These are phyloP conservation scores for Dryas iulia DNA, from an alignment of 1,140 invertebrate genomes.

Conservation along the genomic window DNA sequence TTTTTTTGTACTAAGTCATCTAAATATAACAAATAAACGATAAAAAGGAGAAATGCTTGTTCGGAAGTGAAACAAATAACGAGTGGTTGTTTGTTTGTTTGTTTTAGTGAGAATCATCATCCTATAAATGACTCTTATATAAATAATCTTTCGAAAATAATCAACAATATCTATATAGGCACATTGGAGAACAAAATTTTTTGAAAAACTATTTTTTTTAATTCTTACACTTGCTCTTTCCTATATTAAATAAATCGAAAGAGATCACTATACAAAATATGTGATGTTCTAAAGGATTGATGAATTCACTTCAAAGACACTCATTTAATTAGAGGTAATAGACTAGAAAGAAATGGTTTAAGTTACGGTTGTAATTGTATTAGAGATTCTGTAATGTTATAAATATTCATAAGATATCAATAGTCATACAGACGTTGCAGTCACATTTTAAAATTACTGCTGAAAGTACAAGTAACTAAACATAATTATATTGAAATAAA, in stretches of 20 bases:
- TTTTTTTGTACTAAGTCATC: constrained; percentile 70
- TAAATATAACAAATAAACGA: constrained; percentile 51
- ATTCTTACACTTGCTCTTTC: background rate
- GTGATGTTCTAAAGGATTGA: constrained; percentile 3
- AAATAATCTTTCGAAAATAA: constrained; percentile 61
- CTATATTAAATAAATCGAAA: background rate
- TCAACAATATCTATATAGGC: constrained; percentile 51
- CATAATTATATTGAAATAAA: background rate
- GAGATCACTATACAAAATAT: background rate
- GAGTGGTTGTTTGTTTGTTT: constrained; percentile 57
- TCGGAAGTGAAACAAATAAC: constrained; percentile 66
- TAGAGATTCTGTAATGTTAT: constrained; percentile 26
- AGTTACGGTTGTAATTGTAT: constrained; percentile 17
- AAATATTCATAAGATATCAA: constrained; percentile 18
- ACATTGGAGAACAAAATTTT: constrained; percentile 44
- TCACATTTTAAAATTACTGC: constrained; percentile 6
- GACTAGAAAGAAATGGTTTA: constrained; percentile 24
- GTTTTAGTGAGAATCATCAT: constrained; percentile 51
- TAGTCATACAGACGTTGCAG: constrained; percentile 15
- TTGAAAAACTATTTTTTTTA: constrained; percentile 3
- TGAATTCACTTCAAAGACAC: constrained; percentile 15
- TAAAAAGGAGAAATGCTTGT: constrained; percentile 36
- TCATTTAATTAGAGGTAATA: constrained; percentile 14
- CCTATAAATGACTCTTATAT: constrained; percentile 31
- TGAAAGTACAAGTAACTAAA: background rate